Base-by-base conservation (phyloP, 2,888 invertebrate genomes). In the Corythucha ciliata region DNA sequence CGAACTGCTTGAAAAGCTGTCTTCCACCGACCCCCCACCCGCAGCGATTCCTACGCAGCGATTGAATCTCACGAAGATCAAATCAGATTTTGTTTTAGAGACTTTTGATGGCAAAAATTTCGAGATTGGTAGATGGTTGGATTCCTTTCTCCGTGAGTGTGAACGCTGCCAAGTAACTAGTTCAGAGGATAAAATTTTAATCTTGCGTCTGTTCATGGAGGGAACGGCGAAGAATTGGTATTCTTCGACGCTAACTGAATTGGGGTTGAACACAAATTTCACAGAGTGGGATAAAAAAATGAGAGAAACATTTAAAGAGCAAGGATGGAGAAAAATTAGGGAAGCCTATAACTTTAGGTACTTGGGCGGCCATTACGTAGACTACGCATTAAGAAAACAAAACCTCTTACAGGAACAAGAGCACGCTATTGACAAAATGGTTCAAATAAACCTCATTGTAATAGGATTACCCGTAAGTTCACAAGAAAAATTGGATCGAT, bases 71-170 rank as follows among this genome's bases (percentile, higher is more conserved):
- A 5, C 36, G 3, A 18, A 47, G n/a, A 37, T 47, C 6, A 47
- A 47, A 47, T 46, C 46, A 4, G 46, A 46, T n/a, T 46, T 46
- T 36, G 22, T 47, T 2, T 36, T 47, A 14, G 47, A 47, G 12
- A 24, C 24, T 47, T 47, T 47, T 36, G 36, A 47, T 47, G 47
- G 47, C 2, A 47, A 36, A 10, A 47, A 24, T 16, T 14, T 25
- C 20, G 47, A 47, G 14, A 37, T 47, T 1, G 47, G 37, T 16
- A 24, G 18, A 36, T 36, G 36, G 47, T 16, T 47, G 10, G 22
- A 46, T n/a, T 2, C 4, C n/a, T 45, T 45, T 21, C 20, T 33
- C 32, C 45, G 33, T 16, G 45, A 45, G 21, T 45, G 45, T n/a
- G 7, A 29, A 5, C 45, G 33, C 14, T 45, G 45, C 14, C 45